Percentiles rank a stretch among this genome's conserved stretches.
phyloP scores from a whole-genome alignment of 2,797 vertebrate species.

The Halcyon leucocephala region DNA sequence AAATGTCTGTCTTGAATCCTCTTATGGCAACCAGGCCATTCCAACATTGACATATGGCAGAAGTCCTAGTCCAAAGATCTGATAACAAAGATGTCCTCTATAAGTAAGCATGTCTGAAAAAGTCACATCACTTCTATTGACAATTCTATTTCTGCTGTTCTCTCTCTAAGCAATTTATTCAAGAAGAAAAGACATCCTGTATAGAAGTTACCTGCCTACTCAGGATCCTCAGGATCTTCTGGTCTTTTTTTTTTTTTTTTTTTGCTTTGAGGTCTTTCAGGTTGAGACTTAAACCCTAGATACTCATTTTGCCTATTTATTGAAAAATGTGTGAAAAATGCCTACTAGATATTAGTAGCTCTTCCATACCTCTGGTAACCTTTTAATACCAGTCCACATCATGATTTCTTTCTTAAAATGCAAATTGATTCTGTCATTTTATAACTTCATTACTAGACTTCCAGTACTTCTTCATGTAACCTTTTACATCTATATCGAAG shows the following conservation, averaged over 20 bases:
- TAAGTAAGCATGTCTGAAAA: neutral
- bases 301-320: neutral
- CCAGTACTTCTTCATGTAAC: neutral
- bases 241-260: neutral
- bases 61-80: neutral
- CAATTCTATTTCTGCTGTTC: neutral
- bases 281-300: neutral
- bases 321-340: neutral
- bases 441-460: neutral
- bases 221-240: neutral
- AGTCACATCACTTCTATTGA: neutral
- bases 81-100: neutral
- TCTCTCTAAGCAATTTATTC: neutral
- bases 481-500: neutral
- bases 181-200: neutral
- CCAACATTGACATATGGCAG: neutral
- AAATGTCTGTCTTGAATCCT: neutral
- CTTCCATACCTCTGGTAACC: neutral
- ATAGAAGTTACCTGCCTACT: neutral
- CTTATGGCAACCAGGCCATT: neutral
- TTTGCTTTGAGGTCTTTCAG: neutral
- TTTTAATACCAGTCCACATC: neutral
- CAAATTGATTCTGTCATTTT: neutral
- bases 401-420: neutral
- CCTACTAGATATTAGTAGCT: neutral